Evolutionary conservation across 2,113 vertebrate genomes (phyloP).

Genomic region (Plotosus lineatus): DNA sequence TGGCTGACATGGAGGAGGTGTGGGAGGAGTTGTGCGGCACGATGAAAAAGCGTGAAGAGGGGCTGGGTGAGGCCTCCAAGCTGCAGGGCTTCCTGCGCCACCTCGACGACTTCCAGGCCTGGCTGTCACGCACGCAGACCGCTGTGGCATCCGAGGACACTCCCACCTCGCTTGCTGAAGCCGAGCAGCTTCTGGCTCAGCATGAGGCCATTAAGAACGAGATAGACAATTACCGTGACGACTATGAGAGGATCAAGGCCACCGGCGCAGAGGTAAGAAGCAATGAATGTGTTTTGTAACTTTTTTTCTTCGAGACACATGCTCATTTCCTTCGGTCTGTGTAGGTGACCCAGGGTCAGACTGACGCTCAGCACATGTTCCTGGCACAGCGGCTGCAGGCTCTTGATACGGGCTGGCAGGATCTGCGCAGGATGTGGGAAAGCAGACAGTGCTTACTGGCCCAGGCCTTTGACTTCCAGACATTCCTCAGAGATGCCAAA

Average conservation of each 20-base stretch:
- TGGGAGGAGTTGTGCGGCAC: conserved; percentile 86
- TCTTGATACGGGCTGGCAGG: conserved; percentile 89
- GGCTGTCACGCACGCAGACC: conserved; percentile 88
- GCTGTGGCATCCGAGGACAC: conserved; percentile 89
- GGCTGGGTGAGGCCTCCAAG: conserved; percentile 86
- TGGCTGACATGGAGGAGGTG: conserved; percentile 78
- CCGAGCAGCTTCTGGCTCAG: conserved; percentile 82
- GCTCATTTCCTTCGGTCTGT: neutral
- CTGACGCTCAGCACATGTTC: conserved; percentile 86
- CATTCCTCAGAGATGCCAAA: conserved; percentile 87
- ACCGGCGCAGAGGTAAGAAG: conserved; percentile 81
- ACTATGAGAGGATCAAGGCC: conserved; percentile 83
- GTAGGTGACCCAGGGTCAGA: conserved; percentile 78
- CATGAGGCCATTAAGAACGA: conserved; percentile 90
- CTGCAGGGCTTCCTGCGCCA: conserved; percentile 91
- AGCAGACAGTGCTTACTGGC: conserved; percentile 85
- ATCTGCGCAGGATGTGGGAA: conserved; percentile 92
- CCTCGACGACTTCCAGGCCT: conserved; percentile 89
- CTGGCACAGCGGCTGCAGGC: conserved; percentile 88
- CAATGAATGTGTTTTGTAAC: too few relatives aligned
- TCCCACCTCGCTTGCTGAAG: conserved; percentile 83
- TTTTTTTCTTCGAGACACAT: neutral
- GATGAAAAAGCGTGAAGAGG: conserved; percentile 86
- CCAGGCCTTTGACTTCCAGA: conserved; percentile 87
- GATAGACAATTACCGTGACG: conserved; percentile 85